Evolutionary conservation across 1,140 invertebrate species (phyloP), one percentile per base, ranked within the genome.

Genomic region (Akabosia matsudoensis): DNA sequence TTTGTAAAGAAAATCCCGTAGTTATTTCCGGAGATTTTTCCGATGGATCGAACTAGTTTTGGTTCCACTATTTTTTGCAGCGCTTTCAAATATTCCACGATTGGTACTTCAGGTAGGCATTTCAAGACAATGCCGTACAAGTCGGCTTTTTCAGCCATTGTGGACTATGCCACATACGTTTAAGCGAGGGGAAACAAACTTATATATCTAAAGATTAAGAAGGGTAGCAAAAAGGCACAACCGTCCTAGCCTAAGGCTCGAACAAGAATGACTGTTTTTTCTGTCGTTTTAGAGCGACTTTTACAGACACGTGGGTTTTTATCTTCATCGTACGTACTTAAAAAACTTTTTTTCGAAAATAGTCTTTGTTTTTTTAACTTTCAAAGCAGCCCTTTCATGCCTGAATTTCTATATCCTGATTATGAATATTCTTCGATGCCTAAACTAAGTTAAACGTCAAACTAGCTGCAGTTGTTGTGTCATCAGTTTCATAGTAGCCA

Each of bases 1-100:
- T 2, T 13, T 30, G 7, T 7, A n/a, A 67, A 67, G 30, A 67
- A 67, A 28, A 67, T 30, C 14, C 61, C 61, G n/a, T 67, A 67
- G 30, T 67, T 67, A n/a, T 67, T 67, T 2, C 24, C 61, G 14
- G 61, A 13, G 10, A 67, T 67, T 67, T 67, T 67, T 28, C 61
- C 61, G n/a, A 67, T 30, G 10, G 61, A 30, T 67, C 31, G 28
- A 10, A 67, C n/a, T 30, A 10, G 1, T 67, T 67, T 30, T 10
- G 61, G 61, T 4, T 67, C 61, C 13, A 31, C 22, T 30, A 31
- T 22, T 30, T 67, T 10, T 16, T 24, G 3, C 30, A 67, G 30
- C 13, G 61, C 61, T 30, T 2, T 4, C 3, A 67, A 30, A 67
- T 67, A 67, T 10, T 67, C 61, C 28, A 3, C 10, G 4, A 30